Conservation (phyloP, 2,888 invertebrate genomes). For the Holacanthella duospinosa region DNA sequence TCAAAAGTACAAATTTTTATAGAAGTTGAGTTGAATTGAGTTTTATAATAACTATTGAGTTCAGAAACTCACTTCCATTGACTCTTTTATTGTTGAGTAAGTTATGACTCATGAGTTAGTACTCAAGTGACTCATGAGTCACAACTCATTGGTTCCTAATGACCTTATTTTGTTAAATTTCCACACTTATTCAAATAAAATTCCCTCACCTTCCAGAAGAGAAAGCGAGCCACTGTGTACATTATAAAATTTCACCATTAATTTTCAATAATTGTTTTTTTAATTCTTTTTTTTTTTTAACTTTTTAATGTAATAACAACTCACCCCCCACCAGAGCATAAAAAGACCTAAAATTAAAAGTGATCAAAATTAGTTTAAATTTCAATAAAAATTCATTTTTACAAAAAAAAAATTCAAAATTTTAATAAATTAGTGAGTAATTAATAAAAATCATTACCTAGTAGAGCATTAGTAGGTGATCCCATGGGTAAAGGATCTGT, state of each 20-base stretch:
- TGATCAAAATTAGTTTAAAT: not conserved
- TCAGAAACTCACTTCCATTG: too few species aligned
- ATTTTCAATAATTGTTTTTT: too few species aligned
- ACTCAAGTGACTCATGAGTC: too few species aligned
- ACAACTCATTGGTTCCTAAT: too few species aligned
- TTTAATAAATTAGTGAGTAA: not conserved
- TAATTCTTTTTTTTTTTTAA: not conserved
- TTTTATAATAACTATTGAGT: too few species aligned
- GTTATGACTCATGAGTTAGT: too few species aligned
- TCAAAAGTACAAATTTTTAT: too few species aligned
- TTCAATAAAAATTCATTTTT: not conserved
- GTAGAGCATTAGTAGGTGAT: slow-evolving; percentile 77
- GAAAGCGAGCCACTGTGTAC: slow-evolving; percentile 84
- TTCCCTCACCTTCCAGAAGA: slow-evolving; percentile 65
- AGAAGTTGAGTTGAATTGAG: too few species aligned
- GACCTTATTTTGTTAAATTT: too few species aligned
- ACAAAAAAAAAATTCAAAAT: not conserved
- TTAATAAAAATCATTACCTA: slow-evolving; percentile 42
- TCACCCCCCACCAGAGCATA: slow-evolving; percentile 80
- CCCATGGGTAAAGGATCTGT: slow-evolving; percentile 66
- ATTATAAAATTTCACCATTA: too few species aligned
- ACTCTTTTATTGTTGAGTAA: too few species aligned
- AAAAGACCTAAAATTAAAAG: slow-evolving; percentile 56
- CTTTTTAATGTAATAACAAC: not conserved
- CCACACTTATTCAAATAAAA: too few species aligned